Conservation (phyloP, 1,140 invertebrate genomes). For the Caenorhabditis briggsae region DNA sequence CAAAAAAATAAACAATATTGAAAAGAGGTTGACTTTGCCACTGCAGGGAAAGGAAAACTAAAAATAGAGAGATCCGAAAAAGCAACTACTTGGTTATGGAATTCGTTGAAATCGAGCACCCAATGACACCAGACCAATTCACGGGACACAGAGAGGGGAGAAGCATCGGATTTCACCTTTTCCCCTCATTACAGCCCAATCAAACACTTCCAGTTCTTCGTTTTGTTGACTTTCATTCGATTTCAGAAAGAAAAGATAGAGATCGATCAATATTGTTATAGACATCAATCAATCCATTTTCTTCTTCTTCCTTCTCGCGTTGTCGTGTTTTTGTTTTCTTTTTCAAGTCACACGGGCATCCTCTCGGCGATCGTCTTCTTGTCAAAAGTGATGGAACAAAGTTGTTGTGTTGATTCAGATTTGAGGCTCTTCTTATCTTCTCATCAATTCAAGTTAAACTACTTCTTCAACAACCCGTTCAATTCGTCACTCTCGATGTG, state of each 20-base stretch:
- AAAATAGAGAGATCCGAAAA: background rate
- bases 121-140: too few relatives aligned
- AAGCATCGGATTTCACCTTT: constrained; percentile 25
- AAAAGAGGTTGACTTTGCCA: background rate
- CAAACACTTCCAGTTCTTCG: background rate
- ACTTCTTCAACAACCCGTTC: too few relatives aligned
- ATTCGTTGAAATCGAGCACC: constrained; percentile 35
- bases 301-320: background rate
- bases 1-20: constrained; percentile 4
- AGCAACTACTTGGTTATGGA: background rate
- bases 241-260: background rate
- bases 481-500: too few relatives aligned
- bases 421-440: background rate
- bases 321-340: background rate
- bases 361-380: background rate
- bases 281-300: constrained; percentile 2
- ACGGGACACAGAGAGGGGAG: background rate
- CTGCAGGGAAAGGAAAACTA: background rate
- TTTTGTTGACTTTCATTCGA: background rate
- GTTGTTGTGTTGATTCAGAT: background rate
- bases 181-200: constrained; percentile 2
- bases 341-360: background rate
- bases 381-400: background rate
- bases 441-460: background rate
- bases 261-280: constrained; percentile 29